Conservation (phyloP, 1,140 invertebrate species). For the Drosophila albomicans region DNA sequence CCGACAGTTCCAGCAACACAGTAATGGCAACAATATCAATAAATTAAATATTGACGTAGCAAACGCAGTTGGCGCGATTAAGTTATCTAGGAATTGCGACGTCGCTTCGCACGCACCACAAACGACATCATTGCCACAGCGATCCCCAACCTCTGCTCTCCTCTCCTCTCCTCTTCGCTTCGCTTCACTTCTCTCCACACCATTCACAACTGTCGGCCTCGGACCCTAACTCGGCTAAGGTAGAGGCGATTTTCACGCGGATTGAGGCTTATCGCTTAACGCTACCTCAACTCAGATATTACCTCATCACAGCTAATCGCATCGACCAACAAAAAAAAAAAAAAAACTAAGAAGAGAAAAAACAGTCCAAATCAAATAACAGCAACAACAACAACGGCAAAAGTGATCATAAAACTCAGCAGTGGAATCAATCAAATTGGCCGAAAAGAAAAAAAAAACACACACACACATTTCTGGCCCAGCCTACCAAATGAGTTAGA, state of each 20-base stretch:
- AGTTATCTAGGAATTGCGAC: conserved; percentile 37
- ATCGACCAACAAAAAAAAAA: not conserved
- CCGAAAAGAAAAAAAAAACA: not conserved
- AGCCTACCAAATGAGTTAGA: conserved; percentile 50
- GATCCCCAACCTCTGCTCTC: too few species aligned
- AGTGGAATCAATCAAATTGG: conserved; percentile 66
- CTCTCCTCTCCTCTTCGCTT: not conserved
- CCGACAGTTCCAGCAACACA: conserved; percentile 4
- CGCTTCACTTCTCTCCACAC: not conserved
- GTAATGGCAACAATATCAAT: conserved; percentile 49
- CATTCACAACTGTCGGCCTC: conserved; percentile 1
- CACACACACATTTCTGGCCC: conserved; percentile 10
- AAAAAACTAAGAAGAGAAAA: not conserved
- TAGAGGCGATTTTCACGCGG: conserved; percentile 15
- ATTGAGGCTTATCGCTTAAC: conserved; percentile 57
- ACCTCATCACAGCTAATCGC: conserved; percentile 67
- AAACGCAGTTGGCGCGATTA: conserved; percentile 42
- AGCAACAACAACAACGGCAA: not conserved
- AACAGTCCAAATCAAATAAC: conserved; percentile 1
- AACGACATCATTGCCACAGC: not conserved
- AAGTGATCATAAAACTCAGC: conserved; percentile 16
- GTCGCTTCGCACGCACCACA: conserved; percentile 22
- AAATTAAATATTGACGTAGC: conserved; percentile 75
- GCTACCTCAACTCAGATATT: conserved; percentile 39
- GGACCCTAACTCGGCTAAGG: conserved; percentile 6